phyloP scores from a whole-genome alignment of 2,797 vertebrate genomes.

The Urosaurus nigricauda region DNA sequence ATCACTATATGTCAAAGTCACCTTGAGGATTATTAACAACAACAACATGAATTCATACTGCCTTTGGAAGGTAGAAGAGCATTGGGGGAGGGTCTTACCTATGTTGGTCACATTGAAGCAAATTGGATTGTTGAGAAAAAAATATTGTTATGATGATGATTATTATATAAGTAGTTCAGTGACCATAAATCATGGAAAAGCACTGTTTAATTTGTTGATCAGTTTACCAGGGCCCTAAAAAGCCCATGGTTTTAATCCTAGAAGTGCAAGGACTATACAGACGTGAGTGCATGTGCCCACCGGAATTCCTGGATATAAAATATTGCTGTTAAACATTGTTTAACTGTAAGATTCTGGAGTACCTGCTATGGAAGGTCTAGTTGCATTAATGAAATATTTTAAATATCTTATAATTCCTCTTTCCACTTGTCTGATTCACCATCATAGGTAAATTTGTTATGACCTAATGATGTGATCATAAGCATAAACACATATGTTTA shows the following conservation, averaged over 20 bases:
- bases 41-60: not conserved
- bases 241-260: not conserved
- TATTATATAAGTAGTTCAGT: not conserved
- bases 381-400: not conserved
- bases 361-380: not conserved
- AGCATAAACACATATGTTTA: not conserved
- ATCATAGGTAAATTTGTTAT: not conserved
- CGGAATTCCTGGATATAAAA: not conserved
- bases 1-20: no score
- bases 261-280: not conserved
- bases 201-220: no score
- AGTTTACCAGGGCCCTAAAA: not conserved
- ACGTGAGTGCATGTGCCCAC: not conserved
- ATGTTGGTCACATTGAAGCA: not conserved
- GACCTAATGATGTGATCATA: not conserved
- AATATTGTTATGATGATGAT: no score
- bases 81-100: not conserved
- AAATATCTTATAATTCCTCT: not conserved
- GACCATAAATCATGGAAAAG: not conserved
- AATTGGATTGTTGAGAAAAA: not conserved
- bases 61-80: not conserved
- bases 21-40: no score
- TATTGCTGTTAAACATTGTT: not conserved
- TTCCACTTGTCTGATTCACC: not conserved
- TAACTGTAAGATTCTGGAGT: not conserved